Evolutionary conservation across 1,140 invertebrate species (phyloP).

Genomic region (Drosophila aff.): DNA sequence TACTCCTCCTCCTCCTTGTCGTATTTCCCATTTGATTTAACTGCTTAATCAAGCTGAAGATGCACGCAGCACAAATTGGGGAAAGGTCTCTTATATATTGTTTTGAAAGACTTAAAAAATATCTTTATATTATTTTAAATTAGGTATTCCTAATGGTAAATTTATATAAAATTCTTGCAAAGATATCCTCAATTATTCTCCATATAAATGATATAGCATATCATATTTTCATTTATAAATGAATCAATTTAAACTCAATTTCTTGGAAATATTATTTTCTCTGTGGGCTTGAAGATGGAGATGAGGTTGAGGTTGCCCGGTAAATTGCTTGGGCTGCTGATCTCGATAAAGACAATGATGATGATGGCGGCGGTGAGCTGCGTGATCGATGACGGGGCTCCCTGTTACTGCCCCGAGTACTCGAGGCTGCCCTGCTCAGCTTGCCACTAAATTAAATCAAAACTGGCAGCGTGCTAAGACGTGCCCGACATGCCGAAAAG

Average conservation of each 20-base stretch:
- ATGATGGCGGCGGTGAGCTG: constrained; percentile 15
- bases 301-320: constrained; percentile 58
- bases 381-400: constrained; percentile 73
- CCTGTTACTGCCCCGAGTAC: constrained; percentile 21
- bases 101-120: too few relatives aligned
- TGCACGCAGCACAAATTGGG: constrained; percentile 1
- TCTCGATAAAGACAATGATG: constrained; percentile 44
- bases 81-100: background rate
- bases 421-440: constrained; percentile 20
- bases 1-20: constrained; percentile 2
- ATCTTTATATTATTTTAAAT: background rate
- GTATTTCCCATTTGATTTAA: constrained; percentile 65
- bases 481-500: constrained; percentile 73
- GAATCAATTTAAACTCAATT: background rate
- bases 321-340: constrained; percentile 70
- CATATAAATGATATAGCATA: background rate
- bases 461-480: constrained; percentile 81
- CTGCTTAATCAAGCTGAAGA: constrained; percentile 75
- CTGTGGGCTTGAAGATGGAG: constrained; percentile 32
- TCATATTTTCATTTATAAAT: background rate
- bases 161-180: background rate
- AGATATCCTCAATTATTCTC: background rate
- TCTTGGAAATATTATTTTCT: constrained; percentile 1
- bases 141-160: background rate
- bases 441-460: constrained; percentile 81